phyloP scores from a whole-genome alignment of 2,888 invertebrate genomes.

The Subacronicta megacephala region DNA sequence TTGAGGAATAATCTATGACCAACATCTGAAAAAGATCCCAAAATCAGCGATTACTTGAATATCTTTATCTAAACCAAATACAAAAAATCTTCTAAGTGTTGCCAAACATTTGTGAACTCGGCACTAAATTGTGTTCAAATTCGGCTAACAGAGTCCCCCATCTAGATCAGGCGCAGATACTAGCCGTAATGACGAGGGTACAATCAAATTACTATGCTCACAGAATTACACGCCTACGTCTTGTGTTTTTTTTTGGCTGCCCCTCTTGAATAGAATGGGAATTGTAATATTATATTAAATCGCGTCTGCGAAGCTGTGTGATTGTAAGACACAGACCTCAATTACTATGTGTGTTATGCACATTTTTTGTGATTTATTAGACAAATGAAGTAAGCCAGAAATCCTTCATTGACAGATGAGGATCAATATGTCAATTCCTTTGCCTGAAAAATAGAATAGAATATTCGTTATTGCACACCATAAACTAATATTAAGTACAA shows the following conservation, averaged over 20 bases:
- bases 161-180: slow-evolving; percentile 36
- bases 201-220: slow-evolving; percentile 38
- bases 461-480: too few relatives aligned
- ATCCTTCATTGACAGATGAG: not conserved
- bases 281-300: slow-evolving; percentile 9
- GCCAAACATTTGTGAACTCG: slow-evolving; percentile 13
- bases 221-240: slow-evolving; percentile 15
- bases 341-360: not conserved
- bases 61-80: slow-evolving; percentile 24
- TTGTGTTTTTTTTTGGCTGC: slow-evolving; percentile 13
- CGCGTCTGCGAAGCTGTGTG: not conserved
- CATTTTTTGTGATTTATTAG: not conserved
- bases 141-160: slow-evolving; percentile 21
- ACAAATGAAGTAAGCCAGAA: not conserved
- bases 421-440: not conserved
- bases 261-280: not conserved
- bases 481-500: too few relatives aligned
- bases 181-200: slow-evolving; percentile 45
- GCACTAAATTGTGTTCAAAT: slow-evolving; percentile 31
- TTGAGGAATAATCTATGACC: too few relatives aligned
- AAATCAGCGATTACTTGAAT: not conserved
- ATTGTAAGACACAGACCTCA: not conserved
- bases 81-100: slow-evolving; percentile 13
- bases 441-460: too few relatives aligned
- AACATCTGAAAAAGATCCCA: not conserved